Evolutionary conservation across 2,888 invertebrate species (phyloP).

Genomic region (Smittia aterrima): DNA sequence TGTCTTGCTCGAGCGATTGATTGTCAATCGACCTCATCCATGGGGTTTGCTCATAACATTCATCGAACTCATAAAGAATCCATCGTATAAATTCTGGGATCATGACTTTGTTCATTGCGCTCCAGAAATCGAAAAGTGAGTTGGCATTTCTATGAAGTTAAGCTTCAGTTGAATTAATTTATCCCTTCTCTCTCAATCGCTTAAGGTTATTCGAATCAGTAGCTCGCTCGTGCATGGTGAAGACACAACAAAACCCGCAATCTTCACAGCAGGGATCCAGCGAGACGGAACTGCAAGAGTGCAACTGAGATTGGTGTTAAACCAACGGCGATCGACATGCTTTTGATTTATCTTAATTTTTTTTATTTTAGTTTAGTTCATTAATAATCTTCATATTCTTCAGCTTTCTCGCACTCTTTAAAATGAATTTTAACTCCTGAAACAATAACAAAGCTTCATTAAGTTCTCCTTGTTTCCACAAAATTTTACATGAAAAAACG

Average conservation of each 20-base stretch:
- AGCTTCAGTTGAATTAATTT: not conserved
- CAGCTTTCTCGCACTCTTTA: not conserved
- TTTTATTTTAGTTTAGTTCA: not conserved
- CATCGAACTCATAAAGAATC: constrained; percentile 98
- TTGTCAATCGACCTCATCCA: constrained; percentile 97
- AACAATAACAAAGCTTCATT: no score
- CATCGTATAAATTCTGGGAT: constrained; percentile 97
- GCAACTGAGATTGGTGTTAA: constrained; percentile 46
- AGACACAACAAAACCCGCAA: constrained; percentile 45
- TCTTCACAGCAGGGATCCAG: constrained; percentile 51
- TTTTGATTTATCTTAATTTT: not conserved
- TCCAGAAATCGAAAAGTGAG: constrained; percentile 98
- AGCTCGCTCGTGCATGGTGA: constrained; percentile 89
- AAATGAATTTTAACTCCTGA: not conserved
- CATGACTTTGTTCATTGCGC: constrained; percentile 99
- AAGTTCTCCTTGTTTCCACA: no score
- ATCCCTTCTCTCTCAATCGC: constrained; percentile 19
- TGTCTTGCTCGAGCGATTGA: constrained; percentile 92
- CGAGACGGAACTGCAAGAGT: constrained; percentile 50
- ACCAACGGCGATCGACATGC: not conserved
- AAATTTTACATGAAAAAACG: not conserved
- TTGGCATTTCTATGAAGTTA: constrained; percentile 44
- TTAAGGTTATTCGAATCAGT: constrained; percentile 92
- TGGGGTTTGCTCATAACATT: constrained; percentile 99
- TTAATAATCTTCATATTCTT: not conserved